phyloP scores from a whole-genome alignment of 1,140 invertebrate species.

The Homalodisca vitripennis region DNA sequence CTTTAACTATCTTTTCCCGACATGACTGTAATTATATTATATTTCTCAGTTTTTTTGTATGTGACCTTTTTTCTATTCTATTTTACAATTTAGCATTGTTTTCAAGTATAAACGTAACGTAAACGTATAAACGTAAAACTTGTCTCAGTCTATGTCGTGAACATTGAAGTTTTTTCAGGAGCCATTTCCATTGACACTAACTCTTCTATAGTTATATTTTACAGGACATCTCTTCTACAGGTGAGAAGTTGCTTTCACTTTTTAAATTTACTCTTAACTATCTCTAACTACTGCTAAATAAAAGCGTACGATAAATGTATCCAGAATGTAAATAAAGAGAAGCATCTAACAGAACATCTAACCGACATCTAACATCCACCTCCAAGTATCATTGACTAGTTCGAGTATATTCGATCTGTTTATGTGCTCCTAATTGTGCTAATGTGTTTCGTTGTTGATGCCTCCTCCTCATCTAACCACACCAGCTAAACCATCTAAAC shows the following conservation, averaged over 20 bases:
- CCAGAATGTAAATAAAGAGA: background rate
- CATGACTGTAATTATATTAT: too few species aligned
- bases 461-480: conserved; percentile 1
- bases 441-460: background rate
- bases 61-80: too few species aligned
- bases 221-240: conserved; percentile 12
- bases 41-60: too few species aligned
- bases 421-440: background rate
- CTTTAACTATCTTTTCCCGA: too few species aligned
- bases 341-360: background rate
- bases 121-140: too few species aligned
- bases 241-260: conserved; percentile 9
- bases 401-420: background rate
- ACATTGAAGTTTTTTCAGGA: conserved; percentile 13
- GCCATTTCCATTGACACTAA: background rate
- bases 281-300: background rate
- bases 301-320: background rate
- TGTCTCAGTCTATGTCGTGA: too few species aligned
- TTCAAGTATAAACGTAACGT: too few species aligned
- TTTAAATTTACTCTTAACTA: conserved; percentile 8
- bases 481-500: too few species aligned
- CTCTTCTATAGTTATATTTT: conserved; percentile 1
- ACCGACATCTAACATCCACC: conserved; percentile 44
- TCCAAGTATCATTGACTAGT: conserved; percentile 50
- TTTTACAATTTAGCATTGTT: too few species aligned